phyloP scores from a whole-genome alignment of 2,797 vertebrate species.

The Alca torda region DNA sequence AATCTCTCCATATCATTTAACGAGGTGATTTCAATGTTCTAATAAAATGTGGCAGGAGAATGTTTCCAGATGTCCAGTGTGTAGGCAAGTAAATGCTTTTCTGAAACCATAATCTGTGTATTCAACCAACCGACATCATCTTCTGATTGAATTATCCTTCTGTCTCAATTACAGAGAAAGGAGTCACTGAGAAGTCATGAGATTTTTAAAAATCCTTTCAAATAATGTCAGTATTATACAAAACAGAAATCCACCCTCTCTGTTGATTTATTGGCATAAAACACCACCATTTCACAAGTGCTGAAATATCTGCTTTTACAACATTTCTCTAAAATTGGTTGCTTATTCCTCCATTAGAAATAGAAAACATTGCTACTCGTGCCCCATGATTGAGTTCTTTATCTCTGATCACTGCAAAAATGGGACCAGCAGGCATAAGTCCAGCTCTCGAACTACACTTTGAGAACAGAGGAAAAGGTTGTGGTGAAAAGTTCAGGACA shows the following conservation, averaged over 20 bases:
- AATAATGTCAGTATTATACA: background rate
- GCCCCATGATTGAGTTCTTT: background rate
- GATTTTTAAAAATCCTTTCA: slow-evolving; percentile 2
- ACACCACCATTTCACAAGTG: background rate
- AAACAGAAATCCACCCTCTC: background rate
- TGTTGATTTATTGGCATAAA: background rate
- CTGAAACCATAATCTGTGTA: background rate
- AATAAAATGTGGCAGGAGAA: slow-evolving; percentile 60
- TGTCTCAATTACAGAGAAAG: slow-evolving; percentile 9
- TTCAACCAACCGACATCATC: background rate
- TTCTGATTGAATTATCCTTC: slow-evolving; percentile 6
- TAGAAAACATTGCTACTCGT: background rate
- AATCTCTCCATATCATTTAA: slow-evolving; percentile 48
- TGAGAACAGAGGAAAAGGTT: background rate
- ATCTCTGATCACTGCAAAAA: background rate
- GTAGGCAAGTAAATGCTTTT: slow-evolving; percentile 20
- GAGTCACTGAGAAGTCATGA: background rate
- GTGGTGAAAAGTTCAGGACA: background rate
- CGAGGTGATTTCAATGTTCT: slow-evolving; percentile 57
- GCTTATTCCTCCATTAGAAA: background rate
- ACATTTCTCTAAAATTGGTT: background rate
- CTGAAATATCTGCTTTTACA: background rate
- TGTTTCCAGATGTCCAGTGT: slow-evolving; percentile 47
- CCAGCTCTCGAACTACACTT: background rate
- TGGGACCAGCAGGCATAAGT: background rate